A percentile compares a stretch with the other conserved stretches of the same genome.
These are phyloP conservation scores for Larimichthys crocea DNA, from an alignment of 2,113 vertebrate genomes.

Conservation along the genomic window DNA sequence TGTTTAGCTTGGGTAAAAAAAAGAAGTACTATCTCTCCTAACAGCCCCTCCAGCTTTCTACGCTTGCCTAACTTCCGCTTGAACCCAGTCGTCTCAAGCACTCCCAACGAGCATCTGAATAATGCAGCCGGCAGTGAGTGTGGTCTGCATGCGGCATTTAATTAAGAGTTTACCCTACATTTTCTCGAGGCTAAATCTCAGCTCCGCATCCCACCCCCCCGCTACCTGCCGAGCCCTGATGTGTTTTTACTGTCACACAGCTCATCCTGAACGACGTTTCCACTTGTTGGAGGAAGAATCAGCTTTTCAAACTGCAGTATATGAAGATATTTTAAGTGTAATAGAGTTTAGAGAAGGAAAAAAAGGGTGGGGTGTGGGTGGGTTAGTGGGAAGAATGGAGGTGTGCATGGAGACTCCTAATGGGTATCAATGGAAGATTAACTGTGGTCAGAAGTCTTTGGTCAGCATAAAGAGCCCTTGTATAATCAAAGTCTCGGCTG, in stretches of 20 bases:
- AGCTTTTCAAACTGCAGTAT: neutral
- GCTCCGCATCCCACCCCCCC: neutral
- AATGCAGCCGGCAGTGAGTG: conserved; percentile 69
- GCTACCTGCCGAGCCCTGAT: conserved; percentile 14
- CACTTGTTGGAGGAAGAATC: neutral
- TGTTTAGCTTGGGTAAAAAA: conserved; percentile 43
- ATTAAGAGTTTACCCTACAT: conserved; percentile 63
- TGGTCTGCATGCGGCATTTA: conserved; percentile 70
- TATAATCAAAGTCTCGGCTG: conserved; percentile 75
- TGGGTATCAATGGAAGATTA: conserved; percentile 83
- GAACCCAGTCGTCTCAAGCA: conserved; percentile 56
- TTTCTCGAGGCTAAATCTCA: conserved; percentile 27
- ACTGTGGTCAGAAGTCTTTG: conserved; percentile 78
- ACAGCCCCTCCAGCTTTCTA: conserved; percentile 48
- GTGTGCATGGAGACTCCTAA: conserved; percentile 63
- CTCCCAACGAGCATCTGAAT: conserved; percentile 60
- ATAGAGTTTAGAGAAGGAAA: neutral
- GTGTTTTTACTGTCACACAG: conserved; percentile 17
- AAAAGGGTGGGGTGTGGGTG: neutral
- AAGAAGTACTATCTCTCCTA: conserved; percentile 31
- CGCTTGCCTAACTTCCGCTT: conserved; percentile 44
- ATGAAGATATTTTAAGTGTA: neutral
- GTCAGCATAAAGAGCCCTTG: conserved; percentile 82
- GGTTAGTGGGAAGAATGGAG: conserved; percentile 16
- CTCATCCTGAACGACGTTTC: conserved; percentile 15